phyloP scores from a whole-genome alignment of 2,797 vertebrate genomes.

The Fratercula arctica region DNA sequence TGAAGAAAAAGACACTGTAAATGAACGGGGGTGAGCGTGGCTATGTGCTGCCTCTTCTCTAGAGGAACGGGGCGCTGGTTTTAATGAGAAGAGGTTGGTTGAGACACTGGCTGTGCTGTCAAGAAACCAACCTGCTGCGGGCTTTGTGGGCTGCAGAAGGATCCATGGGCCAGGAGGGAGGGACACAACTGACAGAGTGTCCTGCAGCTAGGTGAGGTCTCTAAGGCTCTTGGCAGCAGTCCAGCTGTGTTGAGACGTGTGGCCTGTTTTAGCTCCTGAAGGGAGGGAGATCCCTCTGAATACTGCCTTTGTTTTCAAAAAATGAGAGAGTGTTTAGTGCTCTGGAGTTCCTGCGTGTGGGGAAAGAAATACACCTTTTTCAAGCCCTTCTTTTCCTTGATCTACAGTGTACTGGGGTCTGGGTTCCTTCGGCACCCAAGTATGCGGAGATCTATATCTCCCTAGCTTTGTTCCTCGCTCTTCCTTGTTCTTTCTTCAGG shows the following conservation, averaged over 20 bases:
- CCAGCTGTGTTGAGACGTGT: fast-evolving
- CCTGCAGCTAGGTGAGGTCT: background rate
- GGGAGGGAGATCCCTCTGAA: too few relatives aligned
- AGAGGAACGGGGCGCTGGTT: fast-evolving
- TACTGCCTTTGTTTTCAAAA: background rate
- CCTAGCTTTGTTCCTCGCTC: background rate
- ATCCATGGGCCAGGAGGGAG: background rate
- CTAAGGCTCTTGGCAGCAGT: background rate
- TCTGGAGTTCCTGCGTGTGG: background rate
- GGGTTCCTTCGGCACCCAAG: background rate
- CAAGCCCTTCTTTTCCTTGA: fast-evolving
- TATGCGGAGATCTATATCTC: fast-evolving
- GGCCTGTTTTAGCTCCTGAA: background rate
- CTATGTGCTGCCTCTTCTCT: background rate
- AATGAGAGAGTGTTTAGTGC: too few relatives aligned
- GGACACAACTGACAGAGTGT: background rate
- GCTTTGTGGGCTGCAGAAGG: background rate
- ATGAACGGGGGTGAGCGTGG: fast-evolving
- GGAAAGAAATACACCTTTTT: background rate
- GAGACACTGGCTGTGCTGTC: too few relatives aligned
- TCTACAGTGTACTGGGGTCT: background rate
- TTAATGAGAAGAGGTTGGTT: background rate
- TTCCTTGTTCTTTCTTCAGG: background rate
- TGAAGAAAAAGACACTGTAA: background rate
- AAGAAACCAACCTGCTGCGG: background rate